These are phyloP conservation scores for Hemibagrus guttatus DNA, from an alignment of 2,797 vertebrate species.

Conservation along the genomic window DNA sequence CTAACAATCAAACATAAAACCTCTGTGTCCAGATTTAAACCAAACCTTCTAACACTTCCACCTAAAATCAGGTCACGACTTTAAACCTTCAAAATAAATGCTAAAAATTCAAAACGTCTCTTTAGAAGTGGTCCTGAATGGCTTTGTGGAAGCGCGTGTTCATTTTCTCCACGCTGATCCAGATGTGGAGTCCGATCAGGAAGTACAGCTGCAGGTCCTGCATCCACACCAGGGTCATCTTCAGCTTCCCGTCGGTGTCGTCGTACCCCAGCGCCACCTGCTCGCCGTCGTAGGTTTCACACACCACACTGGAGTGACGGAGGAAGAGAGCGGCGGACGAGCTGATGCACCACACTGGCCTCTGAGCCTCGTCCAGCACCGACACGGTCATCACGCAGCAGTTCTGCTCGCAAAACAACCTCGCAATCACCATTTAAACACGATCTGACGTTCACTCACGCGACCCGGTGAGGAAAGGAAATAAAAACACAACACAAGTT, in stretches of 20 bases:
- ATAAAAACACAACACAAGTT: not conserved
- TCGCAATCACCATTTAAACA: not conserved
- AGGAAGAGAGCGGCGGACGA: constrained; percentile 65
- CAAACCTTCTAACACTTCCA: not conserved
- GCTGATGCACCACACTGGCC: constrained; percentile 86
- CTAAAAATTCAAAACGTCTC: not conserved
- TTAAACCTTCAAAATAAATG: not conserved
- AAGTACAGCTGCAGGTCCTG: constrained; percentile 74
- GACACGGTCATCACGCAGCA: constrained; percentile 87
- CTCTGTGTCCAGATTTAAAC: not conserved
- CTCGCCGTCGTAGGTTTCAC: constrained; percentile 71
- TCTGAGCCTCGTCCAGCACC: constrained; percentile 80
- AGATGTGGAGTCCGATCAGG: constrained; percentile 76
- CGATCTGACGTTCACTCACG: not conserved
- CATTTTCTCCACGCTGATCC: constrained; percentile 73
- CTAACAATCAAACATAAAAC: not conserved
- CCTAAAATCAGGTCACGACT: too few species aligned
- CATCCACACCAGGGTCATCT: constrained; percentile 73
- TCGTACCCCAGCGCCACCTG: constrained; percentile 70
- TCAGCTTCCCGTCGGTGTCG: constrained; percentile 77
- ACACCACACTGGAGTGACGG: too few species aligned
- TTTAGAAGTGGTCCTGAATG: not conserved
- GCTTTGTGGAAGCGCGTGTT: constrained; percentile 73
- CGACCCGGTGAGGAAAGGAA: not conserved
- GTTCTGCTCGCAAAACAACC: constrained; percentile 67